Evolutionary conservation across 2,797 vertebrate genomes (phyloP).

Genomic region (Clarias platycephalus): DNA sequence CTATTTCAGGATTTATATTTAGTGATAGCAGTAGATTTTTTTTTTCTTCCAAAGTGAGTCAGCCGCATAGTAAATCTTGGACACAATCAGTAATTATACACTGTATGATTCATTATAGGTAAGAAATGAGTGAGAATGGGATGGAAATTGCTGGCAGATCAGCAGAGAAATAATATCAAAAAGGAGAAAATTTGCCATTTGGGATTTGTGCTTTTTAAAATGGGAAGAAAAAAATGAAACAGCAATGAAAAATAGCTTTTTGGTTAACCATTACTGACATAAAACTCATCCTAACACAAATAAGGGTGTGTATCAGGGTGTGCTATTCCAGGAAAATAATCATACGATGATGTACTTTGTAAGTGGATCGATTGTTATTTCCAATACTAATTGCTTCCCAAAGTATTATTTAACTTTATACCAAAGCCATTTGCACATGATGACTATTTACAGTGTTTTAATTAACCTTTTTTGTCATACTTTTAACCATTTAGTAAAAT

Average conservation of each 20-base stretch:
- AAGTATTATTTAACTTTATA: neutral
- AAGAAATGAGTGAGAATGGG: neutral
- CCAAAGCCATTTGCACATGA: neutral
- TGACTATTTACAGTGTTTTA: neutral
- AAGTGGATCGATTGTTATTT: neutral
- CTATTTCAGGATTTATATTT: neutral
- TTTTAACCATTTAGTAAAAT: neutral
- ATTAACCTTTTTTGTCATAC: neutral
- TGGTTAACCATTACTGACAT: neutral
- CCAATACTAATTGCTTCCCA: neutral
- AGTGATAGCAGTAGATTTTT: neutral
- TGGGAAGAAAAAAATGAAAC: neutral
- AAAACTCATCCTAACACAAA: too few species aligned
- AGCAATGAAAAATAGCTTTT: neutral
- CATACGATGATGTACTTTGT: neutral
- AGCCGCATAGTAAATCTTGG: too few species aligned
- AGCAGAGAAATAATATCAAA: neutral
- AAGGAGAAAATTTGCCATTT: neutral
- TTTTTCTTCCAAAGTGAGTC: neutral
- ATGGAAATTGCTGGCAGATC: neutral
- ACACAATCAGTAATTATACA: slow-evolving; percentile 10
- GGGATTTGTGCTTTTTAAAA: neutral
- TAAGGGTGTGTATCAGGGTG: neutral
- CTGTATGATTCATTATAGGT: neutral
- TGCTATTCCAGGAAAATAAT: neutral